Conservation (phyloP, 1,140 invertebrate genomes). For the Diorhabda elongata region DNA sequence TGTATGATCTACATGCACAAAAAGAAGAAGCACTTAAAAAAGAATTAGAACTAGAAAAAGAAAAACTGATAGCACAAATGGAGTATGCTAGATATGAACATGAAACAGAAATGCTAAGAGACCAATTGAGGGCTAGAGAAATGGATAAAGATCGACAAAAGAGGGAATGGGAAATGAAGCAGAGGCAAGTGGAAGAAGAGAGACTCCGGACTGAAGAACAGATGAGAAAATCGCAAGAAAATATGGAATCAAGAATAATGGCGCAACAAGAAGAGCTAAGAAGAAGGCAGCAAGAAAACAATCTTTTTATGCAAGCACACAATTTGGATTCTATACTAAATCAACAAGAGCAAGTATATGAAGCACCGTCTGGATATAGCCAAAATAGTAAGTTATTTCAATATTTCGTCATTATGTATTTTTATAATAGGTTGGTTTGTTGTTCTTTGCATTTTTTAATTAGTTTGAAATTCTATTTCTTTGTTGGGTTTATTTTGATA, state of each 20-base stretch:
- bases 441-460: too few species aligned
- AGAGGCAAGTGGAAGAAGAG: slow-evolving; percentile 77
- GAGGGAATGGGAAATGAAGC: slow-evolving; percentile 82
- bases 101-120: slow-evolving; percentile 81
- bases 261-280: slow-evolving; percentile 46
- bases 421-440: too few species aligned
- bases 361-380: slow-evolving; percentile 20
- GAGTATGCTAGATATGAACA: slow-evolving; percentile 90
- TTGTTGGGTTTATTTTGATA: too few species aligned
- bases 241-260: slow-evolving; percentile 42
- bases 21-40: slow-evolving; percentile 86
- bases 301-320: slow-evolving; percentile 46
- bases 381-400: slow-evolving; percentile 7
- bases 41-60: slow-evolving; percentile 86
- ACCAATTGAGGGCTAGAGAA: slow-evolving; percentile 82
- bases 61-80: slow-evolving; percentile 87
- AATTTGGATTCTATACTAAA: slow-evolving; percentile 44
- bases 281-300: slow-evolving; percentile 45
- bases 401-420: neutral
- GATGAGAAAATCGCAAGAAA: slow-evolving; percentile 42
- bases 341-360: slow-evolving; percentile 40
- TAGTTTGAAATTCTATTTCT: too few species aligned
- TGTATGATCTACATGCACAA: slow-evolving; percentile 88
- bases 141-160: slow-evolving; percentile 82
- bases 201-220: slow-evolving; percentile 57